Conservation (phyloP, 2,888 invertebrate genomes). For the Altica lythri region DNA sequence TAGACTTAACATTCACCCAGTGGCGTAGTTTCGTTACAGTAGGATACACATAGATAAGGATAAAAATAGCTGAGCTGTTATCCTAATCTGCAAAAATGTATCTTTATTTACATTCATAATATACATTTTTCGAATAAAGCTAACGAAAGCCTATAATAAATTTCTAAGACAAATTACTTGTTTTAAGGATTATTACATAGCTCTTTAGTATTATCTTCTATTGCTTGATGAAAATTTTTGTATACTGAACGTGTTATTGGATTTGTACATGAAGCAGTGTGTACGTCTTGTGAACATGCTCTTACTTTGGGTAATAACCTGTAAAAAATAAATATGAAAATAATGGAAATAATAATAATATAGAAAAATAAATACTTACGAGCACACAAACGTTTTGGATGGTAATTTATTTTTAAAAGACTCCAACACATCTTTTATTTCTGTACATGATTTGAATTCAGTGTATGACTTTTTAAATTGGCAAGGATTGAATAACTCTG, state of each 20-base stretch:
- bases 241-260: constrained; percentile 23
- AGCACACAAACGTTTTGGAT: background rate
- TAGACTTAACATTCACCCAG: no score
- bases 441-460: background rate
- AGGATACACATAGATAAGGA: no score
- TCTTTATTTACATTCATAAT: no score
- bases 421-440: background rate
- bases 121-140: no score
- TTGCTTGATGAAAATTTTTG: constrained; percentile 22
- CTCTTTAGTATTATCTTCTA: constrained; percentile 18
- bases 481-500: constrained; percentile 4
- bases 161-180: no score
- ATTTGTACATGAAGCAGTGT: constrained; percentile 26
- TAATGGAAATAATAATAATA: background rate
- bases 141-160: no score
- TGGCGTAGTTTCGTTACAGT: no score
- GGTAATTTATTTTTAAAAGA: background rate
- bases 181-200: constrained; percentile 24
- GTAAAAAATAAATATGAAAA: background rate
- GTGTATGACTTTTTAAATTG: background rate
- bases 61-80: no score
- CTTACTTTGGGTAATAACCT: constrained; percentile 26
- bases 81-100: no score
- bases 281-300: constrained; percentile 18
- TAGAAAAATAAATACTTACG: constrained; percentile 2